Evolutionary conservation across 1,140 invertebrate genomes (phyloP), one percentile per base, ranked within the genome.

Genomic region (Psilanteris sp.): DNA sequence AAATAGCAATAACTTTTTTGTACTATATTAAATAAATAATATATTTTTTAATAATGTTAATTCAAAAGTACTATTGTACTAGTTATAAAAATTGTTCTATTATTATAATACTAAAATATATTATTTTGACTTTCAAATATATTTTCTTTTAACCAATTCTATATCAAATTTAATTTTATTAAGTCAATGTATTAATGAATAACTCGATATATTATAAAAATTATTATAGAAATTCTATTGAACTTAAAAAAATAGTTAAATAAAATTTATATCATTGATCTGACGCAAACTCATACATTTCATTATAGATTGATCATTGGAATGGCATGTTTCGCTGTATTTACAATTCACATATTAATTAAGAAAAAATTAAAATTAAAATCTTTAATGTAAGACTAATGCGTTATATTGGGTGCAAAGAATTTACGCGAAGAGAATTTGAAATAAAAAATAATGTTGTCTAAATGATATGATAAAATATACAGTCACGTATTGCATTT

Each of bases 271-370:
- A 43, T 61, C 44, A 52, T 22, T 43, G 44, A 52, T 32, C 52
- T 64, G 59, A 64, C 59, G 59, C 59, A 64, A 50, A 22, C 1
- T 16, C 20, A 72, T 78, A 77, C 41, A 82, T 79, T 83, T 77
- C 37, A 24, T 79, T 78, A 77, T 67, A 74, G 57, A 76, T 73
- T 81, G 75, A 81, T 82, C 24, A 78, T 75, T 67, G 79, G 13
- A 77, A 72, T 81, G 83, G 81, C 72, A 80, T 84, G 79, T 82
- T 83, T 84, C 78, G 78, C 72, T 83, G 78, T 80, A 82, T 81
- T 79, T 75, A 80, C 64, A 79, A 84, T 78, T 81, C 79, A 79
- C 77, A 77, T 78, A 79, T 68, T 84, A 74, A 76, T 77, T 78
- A 81, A 44, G 48, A 68, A 71, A 70, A 32, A 75, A 78, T 70